Evolutionary conservation across 2,113 vertebrate species (phyloP).

Genomic region (Microtus oregoni): DNA sequence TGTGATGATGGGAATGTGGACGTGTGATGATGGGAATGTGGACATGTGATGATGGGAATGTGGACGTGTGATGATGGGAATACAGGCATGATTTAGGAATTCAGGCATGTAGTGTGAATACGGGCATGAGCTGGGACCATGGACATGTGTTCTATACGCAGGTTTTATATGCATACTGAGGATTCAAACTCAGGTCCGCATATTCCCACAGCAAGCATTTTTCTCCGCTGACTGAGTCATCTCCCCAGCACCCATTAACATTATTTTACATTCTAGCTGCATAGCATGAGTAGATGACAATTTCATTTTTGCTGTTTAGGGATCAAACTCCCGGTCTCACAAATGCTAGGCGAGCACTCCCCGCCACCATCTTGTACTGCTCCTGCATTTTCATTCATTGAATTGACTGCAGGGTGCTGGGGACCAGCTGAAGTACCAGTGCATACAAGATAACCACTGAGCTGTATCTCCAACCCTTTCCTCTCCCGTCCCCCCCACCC

Average conservation of each 20-base stretch:
- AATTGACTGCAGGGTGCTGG: background rate
- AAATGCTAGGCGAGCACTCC: background rate
- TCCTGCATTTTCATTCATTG: background rate
- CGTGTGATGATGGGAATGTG: too few relatives aligned
- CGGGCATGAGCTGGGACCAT: background rate
- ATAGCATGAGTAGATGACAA: background rate
- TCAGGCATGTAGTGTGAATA: too few relatives aligned
- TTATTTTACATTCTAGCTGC: constrained; percentile 27
- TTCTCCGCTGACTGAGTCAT: background rate
- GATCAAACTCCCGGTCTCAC: background rate
- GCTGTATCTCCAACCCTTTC: too few relatives aligned
- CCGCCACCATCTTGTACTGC: background rate
- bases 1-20: too few relatives aligned
- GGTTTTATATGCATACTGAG: too few relatives aligned
- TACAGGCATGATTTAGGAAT: too few relatives aligned
- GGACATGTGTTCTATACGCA: background rate
- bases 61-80: too few relatives aligned
- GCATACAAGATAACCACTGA: background rate
- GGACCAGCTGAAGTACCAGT: background rate
- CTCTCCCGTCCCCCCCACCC: background rate
- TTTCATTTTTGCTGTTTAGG: background rate
- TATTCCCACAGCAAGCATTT: too few relatives aligned
- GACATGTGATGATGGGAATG: too few relatives aligned
- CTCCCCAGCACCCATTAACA: background rate
- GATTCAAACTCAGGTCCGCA: background rate